Evolutionary conservation across 2,888 invertebrate genomes (phyloP).

Genomic region (Phania funesta): DNA sequence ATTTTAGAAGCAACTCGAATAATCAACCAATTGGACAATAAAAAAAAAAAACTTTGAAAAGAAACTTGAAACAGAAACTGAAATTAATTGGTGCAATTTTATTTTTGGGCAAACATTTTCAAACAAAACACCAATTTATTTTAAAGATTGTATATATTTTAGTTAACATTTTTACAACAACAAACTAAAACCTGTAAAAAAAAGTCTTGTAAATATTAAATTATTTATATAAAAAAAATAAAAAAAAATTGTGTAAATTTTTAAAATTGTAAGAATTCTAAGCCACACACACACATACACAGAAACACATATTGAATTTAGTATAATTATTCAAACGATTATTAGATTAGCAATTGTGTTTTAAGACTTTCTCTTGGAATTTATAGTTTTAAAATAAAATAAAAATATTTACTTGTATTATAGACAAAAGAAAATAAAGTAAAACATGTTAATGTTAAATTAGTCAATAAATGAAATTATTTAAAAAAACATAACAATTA

Average conservation of each 20-base stretch:
- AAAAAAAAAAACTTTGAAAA: constrained; percentile 63
- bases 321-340: constrained; percentile 57
- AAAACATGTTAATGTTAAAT: constrained; percentile 60
- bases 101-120: background rate
- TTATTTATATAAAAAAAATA: background rate
- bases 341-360: constrained; percentile 29
- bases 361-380: constrained; percentile 59
- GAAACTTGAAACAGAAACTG: background rate
- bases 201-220: constrained; percentile 44
- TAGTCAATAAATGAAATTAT: constrained; percentile 66
- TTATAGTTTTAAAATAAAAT: constrained; percentile 53
- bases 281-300: no score
- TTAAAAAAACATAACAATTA: constrained; percentile 41
- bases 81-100: constrained; percentile 17
- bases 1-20: constrained; percentile 74
- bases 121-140: background rate
- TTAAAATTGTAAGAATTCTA: constrained; percentile 17
- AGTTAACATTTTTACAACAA: background rate
- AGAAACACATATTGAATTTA: constrained; percentile 15
- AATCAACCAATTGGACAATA: constrained; percentile 73
- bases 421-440: constrained; percentile 14
- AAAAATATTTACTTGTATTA: constrained; percentile 54
- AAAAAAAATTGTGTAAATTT: constrained; percentile 31
- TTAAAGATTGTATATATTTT: constrained; percentile 41
- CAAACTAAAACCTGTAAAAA: background rate